Base-by-base conservation (phyloP, 2,113 vertebrate genomes). In the Brachyhypopomus occidentalis region DNA sequence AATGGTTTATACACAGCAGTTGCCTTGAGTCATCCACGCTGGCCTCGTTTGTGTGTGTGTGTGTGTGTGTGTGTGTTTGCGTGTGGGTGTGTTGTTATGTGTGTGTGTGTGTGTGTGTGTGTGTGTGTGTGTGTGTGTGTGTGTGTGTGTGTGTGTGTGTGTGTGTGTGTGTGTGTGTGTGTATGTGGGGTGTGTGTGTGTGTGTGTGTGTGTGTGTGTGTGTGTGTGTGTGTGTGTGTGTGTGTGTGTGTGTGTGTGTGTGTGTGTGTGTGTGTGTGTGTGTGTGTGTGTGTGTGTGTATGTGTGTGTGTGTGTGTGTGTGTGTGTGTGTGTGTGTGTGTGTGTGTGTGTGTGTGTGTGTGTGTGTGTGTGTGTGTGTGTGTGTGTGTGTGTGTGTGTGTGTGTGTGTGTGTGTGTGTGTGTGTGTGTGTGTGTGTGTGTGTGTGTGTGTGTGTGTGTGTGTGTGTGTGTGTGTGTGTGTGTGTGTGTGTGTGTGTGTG, bases 1-100 rank as follows among this genome's bases (percentile, higher is more conserved):
- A 70, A 70, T 70, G 66, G 66, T 22, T n/a, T 70, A 41, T 70
- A 19, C 66, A 17, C 34, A 70, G 41, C 30, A 9, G 34, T 16
- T 69, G 66, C 34, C 36, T 41, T 8, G 19, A 70, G 66, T 22
- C 20, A 41, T 70, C 41, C 19, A 70, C 38, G 19, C 41, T 70
- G 36, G 34, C 36, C 34, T 70, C 34, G 12, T 70, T 70, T 70
- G 30, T 30, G 30, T 2, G 30, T 30, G 30, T 30, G 30, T 30
- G 1, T 30, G 30, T 1, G 30, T 30, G 30, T 30, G 30, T 2
- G 30, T 30, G 30, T 30, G 30, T 30, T 30, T 30, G 30, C 30
- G 1, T 30, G 30, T 30, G 30, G 30, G 30, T 30, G 30, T 30
- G 30, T 30, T 30, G n/a, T n/a, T 30, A 3, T 3, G 3, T 30